A percentile compares a stretch with the other conserved stretches of the same genome.
These are phyloP conservation scores for Zoanthus sociatus DNA, from an alignment of 92 coral and sea anemone species.

Conservation along the genomic window DNA sequence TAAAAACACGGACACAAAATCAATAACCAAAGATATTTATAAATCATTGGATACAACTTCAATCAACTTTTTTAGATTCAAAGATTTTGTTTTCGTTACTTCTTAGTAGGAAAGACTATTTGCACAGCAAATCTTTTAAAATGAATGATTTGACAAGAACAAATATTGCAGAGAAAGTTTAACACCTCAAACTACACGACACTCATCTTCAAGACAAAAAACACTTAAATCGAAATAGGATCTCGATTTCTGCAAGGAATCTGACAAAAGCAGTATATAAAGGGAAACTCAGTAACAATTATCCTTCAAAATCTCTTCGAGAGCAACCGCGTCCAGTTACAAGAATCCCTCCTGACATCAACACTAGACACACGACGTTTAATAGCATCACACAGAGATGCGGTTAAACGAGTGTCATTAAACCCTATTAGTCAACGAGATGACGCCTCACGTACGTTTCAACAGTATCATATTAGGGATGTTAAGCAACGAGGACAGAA, in stretches of 20 bases:
- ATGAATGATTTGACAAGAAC: not conserved
- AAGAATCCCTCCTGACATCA: not conserved
- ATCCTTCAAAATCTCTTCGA: not conserved
- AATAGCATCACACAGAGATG: constrained; percentile 18
- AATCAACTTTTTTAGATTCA: constrained; percentile 31
- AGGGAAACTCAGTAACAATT: constrained; percentile 13
- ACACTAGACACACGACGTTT: not conserved
- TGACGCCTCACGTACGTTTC: constrained; percentile 3
- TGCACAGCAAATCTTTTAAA: not conserved
- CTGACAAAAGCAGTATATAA: constrained; percentile 45
- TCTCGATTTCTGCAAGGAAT: constrained; percentile 41
- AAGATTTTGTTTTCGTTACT: constrained; percentile 41
- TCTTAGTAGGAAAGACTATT: constrained; percentile 36
- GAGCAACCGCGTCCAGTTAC: not conserved
- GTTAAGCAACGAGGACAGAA: too few species aligned
- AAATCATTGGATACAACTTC: constrained; percentile 7
- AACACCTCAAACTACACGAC: constrained; percentile 7
- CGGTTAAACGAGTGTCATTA: constrained; percentile 2
- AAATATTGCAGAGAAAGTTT: not conserved
- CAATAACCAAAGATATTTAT: constrained; percentile 16
- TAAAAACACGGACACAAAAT: constrained; percentile 31
- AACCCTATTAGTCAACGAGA: constrained; percentile 16
- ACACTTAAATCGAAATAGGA: constrained; percentile 51
- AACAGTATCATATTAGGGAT: not conserved
- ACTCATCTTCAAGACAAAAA: constrained; percentile 40